Conservation (phyloP, 2,113 vertebrate species). For the Morphnarchus princeps region DNA sequence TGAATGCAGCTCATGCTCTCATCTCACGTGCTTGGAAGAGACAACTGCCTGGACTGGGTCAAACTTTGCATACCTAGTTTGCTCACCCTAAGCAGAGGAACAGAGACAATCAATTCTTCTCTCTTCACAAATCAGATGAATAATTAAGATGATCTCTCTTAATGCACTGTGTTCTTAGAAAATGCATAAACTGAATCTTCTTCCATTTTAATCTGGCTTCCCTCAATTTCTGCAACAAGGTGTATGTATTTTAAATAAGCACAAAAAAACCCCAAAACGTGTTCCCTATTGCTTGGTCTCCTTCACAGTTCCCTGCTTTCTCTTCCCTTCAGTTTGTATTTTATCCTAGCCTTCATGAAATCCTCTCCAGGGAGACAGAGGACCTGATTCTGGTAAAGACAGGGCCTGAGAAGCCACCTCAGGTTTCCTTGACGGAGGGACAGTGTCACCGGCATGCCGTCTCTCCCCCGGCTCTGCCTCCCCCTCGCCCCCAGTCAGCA, state of each 20-base stretch:
- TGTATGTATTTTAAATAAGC: neutral
- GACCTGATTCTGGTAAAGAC: neutral
- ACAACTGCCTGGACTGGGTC: neutral
- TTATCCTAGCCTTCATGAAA: neutral
- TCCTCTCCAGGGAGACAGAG: neutral
- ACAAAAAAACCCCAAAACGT: neutral
- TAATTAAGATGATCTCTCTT: neutral
- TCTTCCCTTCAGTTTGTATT: neutral
- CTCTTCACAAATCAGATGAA: neutral
- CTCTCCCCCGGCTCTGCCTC: neutral
- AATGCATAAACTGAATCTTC: neutral
- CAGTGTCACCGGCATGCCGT: rapidly evolving
- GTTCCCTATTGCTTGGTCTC: neutral
- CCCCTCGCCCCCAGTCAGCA: neutral
- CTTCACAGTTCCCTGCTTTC: neutral
- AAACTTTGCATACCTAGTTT: neutral
- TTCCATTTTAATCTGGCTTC: neutral
- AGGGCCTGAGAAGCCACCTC: neutral
- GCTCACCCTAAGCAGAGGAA: neutral
- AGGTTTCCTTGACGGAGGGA: neutral
- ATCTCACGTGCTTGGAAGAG: neutral
- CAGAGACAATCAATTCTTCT: neutral
- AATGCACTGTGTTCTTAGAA: neutral
- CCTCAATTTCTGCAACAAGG: neutral
- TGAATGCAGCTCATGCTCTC: neutral